phyloP scores from a whole-genome alignment of 2,113 vertebrate species.

The Grus americana region DNA sequence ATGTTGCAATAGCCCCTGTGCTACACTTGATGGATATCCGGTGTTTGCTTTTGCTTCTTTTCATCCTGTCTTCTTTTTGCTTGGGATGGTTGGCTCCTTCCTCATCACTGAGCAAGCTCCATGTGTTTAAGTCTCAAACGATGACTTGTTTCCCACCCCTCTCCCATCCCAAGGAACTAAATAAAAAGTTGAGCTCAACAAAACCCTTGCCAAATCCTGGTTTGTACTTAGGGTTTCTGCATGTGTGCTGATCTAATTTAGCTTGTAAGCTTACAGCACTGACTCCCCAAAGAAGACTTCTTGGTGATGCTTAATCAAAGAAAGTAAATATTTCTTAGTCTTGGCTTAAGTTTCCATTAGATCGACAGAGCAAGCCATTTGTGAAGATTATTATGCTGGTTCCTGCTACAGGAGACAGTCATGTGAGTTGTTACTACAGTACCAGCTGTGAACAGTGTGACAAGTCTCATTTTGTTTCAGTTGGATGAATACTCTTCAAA shows the following conservation, averaged over 20 bases:
- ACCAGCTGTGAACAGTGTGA: background rate
- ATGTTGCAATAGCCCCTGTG: fast-evolving
- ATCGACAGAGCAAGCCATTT: background rate
- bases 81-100: background rate
- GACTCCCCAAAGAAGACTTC: background rate
- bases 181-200: background rate
- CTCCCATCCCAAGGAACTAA: background rate
- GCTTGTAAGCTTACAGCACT: background rate
- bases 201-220: background rate
- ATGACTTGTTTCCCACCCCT: background rate
- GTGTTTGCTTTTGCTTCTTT: background rate
- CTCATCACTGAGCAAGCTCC: background rate
- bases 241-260: background rate
- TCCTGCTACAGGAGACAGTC: background rate
- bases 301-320: background rate
- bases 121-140: background rate
- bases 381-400: background rate
- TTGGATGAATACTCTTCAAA: conserved; percentile 12
- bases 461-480: conserved; percentile 20
- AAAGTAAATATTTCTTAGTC: background rate
- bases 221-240: background rate
- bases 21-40: background rate
- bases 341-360: background rate
- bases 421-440: background rate
- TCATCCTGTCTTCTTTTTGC: background rate